phyloP scores from a whole-genome alignment of 2,113 vertebrate genomes.

The Andinoacara biseriatus region DNA sequence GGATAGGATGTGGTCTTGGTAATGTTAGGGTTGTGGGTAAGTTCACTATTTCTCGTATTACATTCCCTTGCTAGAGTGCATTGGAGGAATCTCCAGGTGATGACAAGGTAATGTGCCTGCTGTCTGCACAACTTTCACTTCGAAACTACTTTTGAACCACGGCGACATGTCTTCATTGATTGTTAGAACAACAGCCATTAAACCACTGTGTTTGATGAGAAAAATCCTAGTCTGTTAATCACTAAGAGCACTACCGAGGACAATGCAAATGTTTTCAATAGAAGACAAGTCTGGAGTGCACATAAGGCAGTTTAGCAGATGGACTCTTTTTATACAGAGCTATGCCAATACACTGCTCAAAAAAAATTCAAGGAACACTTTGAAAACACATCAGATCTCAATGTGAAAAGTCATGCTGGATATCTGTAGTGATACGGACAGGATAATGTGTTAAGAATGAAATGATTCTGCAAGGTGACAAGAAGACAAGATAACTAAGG shows the following conservation, averaged over 20 bases:
- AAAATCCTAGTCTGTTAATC: neutral
- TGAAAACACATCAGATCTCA: too few relatives aligned
- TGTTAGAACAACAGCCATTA: neutral
- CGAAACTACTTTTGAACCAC: neutral
- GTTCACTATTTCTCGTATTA: neutral
- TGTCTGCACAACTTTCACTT: neutral
- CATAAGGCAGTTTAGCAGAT: neutral
- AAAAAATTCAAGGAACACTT: too few relatives aligned
- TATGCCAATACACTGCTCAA: neutral
- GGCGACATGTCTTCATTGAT: neutral
- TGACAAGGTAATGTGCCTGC: neutral
- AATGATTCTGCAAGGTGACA: too few relatives aligned
- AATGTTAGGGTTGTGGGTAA: neutral
- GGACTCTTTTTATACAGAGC: neutral
- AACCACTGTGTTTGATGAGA: neutral
- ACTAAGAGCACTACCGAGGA: neutral
- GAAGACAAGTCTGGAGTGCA: neutral
- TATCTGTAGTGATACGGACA: too few relatives aligned
- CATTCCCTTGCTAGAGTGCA: neutral
- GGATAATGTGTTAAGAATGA: too few relatives aligned
- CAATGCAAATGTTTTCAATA: neutral
- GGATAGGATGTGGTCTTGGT: neutral
- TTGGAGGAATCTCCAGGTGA: neutral
- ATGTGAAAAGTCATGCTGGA: too few relatives aligned
- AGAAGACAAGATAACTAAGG: too few relatives aligned